Base-by-base conservation (phyloP, 2,113 vertebrate species). In the Notothenia rossii region DNA sequence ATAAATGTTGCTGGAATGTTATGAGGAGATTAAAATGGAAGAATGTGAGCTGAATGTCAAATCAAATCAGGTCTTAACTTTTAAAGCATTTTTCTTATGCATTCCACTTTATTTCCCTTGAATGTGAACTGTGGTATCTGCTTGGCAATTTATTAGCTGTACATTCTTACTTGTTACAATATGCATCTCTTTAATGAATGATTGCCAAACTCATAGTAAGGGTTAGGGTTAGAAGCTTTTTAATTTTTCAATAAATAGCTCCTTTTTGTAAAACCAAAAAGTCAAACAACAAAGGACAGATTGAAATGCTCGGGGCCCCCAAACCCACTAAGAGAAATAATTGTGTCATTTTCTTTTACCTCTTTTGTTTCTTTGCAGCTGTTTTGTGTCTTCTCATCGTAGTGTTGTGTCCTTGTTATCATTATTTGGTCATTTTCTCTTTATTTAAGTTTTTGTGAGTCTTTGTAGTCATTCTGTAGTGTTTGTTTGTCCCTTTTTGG, bases 1-100 rank as follows among this genome's bases (percentile, higher is more conserved):
- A 72, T 61, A 22, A 50, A 14, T 18, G 7, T 51, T 45, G 18
- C 13, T 7, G 12, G 2, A 74, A n/a, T 64, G 72, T 58, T 64
- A 53, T 63, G 60, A 82, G 55, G 45, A 72, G 69, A 82, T 83
- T 80, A 66, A 15, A 53, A 8, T n/a, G 45, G 66, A 61, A 2
- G 58, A 49, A 80, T 77, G 36, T 10, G 20, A 73, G 73, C 66
- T 33, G 70, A 85, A 76, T 81, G 82, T 82, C 80, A 85, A 58
- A 74, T 77, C 48, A 66, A 60, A 86, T 82, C 56, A 71, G 29
- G 5, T 15, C 29, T 59, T 64, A 29, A 36, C 64, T 33, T 53
- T 22, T 22, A n/a, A 29, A 58, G 20, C n/a, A 33, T 22, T 54
- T 72, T 77, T 77, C 1, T 75, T 45, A 3, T 0, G 20, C 1